A percentile compares a stretch with the other conserved stretches of the same genome.
phyloP scores from a whole-genome alignment of 2,888 invertebrate genomes.

The Xestia xanthographa region DNA sequence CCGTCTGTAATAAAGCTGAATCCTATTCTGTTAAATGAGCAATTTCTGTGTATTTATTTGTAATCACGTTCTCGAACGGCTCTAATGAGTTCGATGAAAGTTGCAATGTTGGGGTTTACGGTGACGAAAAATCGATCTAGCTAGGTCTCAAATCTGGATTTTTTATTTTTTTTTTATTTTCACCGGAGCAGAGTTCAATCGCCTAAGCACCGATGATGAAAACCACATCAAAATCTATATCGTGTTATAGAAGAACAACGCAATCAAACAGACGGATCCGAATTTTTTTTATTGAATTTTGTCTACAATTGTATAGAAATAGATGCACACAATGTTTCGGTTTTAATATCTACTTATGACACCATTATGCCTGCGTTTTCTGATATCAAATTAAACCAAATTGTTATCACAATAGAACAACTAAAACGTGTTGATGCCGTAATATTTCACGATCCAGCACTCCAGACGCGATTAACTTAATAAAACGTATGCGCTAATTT shows the following conservation, averaged over 20 bases:
- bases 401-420: slow-evolving; percentile 27
- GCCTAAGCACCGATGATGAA: not conserved
- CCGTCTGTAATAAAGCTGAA: not conserved
- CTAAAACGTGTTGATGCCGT: slow-evolving; percentile 37
- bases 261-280: not conserved
- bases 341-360: slow-evolving; percentile 2
- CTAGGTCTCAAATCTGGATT: not conserved
- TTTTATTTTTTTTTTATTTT: not conserved
- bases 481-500: slow-evolving; percentile 49
- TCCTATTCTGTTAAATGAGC: not conserved
- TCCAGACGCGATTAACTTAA: slow-evolving; percentile 49
- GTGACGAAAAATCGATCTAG: not conserved
- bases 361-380: slow-evolving; percentile 7
- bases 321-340: not conserved
- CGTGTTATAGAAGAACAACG: not conserved
- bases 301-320: not conserved
- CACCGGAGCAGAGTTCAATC: not conserved
- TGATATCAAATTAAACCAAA: slow-evolving; percentile 32
- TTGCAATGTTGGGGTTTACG: not conserved
- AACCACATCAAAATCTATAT: not conserved
- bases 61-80: not conserved
- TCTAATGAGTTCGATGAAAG: not conserved
- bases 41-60: not conserved
- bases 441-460: slow-evolving; percentile 48
- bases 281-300: not conserved